phyloP scores from a whole-genome alignment of 92 coral and sea anemone genomes.

The Porites divaricata region DNA sequence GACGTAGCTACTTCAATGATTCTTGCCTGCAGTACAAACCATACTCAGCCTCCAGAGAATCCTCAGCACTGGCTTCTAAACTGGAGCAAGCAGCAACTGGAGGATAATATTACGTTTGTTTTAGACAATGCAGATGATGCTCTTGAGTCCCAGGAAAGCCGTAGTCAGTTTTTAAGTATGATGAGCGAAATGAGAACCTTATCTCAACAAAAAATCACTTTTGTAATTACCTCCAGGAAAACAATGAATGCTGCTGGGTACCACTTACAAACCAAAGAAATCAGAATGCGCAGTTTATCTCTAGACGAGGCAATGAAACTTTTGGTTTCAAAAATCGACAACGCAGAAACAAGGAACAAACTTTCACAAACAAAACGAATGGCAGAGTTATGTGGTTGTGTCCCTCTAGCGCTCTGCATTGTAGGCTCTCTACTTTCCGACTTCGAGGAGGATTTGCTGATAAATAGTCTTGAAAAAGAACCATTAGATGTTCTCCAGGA shows the following conservation, averaged over 20 bases:
- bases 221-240: conserved; percentile 2
- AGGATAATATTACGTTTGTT: conserved; percentile 2
- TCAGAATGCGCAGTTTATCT: neutral
- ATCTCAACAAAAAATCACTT: neutral
- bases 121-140: conserved; percentile 21
- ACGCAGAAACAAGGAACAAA: too few relatives aligned
- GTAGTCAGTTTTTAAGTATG: neutral
- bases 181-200: neutral
- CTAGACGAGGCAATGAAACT: neutral
- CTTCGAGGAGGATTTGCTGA: neutral
- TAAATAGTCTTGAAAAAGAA: neutral
- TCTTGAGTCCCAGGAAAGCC: neutral
- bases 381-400: conserved; percentile 46
- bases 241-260: neutral
- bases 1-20: conserved; percentile 2
- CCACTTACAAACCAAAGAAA: neutral
- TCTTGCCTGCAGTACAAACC: conserved; percentile 9
- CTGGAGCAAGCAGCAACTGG: conserved; percentile 8
- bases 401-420: conserved; percentile 57
- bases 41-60: neutral
- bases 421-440: conserved; percentile 28
- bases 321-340: conserved; percentile 1
- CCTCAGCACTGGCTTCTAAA: conserved; percentile 13
- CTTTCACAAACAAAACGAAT: neutral
- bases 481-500: neutral